Conservation (phyloP, 2,113 vertebrate species). For the Probosciger aterrimus region DNA sequence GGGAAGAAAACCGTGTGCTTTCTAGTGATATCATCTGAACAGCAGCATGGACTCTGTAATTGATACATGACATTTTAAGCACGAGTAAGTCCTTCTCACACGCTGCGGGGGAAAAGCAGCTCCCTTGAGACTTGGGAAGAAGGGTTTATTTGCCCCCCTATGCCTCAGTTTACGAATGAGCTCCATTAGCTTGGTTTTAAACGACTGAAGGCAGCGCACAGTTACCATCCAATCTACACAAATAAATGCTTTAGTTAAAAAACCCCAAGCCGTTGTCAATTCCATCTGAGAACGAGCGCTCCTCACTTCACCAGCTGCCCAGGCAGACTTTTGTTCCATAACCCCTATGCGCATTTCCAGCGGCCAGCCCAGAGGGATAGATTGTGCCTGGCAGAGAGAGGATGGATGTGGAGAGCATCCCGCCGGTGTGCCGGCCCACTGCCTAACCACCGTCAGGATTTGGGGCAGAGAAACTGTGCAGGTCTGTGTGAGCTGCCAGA, state of each 20-base stretch:
- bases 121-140: neutral
- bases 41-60: neutral
- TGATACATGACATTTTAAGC: neutral
- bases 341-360: neutral
- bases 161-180: neutral
- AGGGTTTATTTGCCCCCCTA: neutral
- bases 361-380: neutral
- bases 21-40: neutral
- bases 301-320: neutral
- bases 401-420: neutral
- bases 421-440: fast-evolving
- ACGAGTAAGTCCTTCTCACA: fast-evolving
- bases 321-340: neutral
- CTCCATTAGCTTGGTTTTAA: neutral
- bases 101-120: neutral
- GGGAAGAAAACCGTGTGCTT: neutral
- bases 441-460: neutral
- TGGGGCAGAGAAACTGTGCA: neutral
- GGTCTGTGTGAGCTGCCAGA: neutral
- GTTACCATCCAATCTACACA: neutral
- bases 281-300: fast-evolving
- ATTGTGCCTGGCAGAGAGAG: neutral
- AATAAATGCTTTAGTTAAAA: neutral
- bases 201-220: neutral
- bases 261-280: neutral